These are phyloP conservation scores for Xiphophorus birchmanni DNA, from an alignment of 2,797 vertebrate genomes.

Conservation along the genomic window DNA sequence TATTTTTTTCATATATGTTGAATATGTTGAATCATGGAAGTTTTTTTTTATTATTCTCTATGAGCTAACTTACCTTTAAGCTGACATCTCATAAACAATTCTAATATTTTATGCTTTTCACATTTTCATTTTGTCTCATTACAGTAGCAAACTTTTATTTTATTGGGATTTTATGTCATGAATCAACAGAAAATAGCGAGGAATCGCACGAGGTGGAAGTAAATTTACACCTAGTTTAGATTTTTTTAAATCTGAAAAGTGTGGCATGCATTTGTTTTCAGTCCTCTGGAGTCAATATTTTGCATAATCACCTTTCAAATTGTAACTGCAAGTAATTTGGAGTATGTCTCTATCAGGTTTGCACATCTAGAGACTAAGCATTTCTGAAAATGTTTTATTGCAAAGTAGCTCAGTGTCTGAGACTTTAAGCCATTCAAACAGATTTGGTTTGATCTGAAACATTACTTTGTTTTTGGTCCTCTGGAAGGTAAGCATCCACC, in stretches of 20 bases:
- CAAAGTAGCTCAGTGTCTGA: not conserved
- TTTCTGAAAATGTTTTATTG: not conserved
- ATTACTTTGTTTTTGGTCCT: not conserved
- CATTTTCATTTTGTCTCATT: not conserved
- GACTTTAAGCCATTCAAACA: not conserved
- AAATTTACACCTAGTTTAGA: not conserved
- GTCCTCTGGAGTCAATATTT: not conserved
- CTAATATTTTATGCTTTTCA: not conserved
- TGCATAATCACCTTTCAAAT: not conserved
- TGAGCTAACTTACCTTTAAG: not conserved
- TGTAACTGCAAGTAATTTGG: not conserved
- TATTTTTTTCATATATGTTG: not conserved
- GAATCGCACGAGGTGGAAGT: not conserved
- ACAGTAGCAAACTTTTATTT: not conserved
- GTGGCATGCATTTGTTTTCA: not conserved
- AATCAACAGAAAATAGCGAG: not conserved
- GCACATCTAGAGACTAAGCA: not conserved
- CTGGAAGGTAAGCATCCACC: not conserved
- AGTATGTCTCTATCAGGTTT: not conserved
- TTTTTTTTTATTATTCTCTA: not conserved
- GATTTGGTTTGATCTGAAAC: not conserved
- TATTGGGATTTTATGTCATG: not conserved
- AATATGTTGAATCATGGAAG: not conserved
- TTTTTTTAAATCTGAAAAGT: not conserved
- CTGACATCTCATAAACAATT: not conserved